Conservation (phyloP, 2,797 vertebrate species). For the Sylvilagus floridanus region DNA sequence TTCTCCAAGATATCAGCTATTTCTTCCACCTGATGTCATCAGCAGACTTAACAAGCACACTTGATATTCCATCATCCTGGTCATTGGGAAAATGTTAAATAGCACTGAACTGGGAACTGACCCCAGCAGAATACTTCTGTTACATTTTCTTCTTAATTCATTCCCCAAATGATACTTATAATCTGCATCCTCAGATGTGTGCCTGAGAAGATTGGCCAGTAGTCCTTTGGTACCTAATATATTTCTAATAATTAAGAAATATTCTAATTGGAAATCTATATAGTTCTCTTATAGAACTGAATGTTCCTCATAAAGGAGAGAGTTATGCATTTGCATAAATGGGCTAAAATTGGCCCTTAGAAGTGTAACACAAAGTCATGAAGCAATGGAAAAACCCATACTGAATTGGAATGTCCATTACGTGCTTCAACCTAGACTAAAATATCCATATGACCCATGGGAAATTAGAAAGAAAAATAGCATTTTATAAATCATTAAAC, state of each 20-base stretch:
- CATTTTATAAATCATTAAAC: constrained; percentile 82
- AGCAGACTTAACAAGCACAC: constrained; percentile 78
- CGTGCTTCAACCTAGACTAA: constrained; percentile 76
- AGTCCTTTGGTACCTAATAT: constrained; percentile 54
- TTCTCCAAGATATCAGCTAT: constrained; percentile 56
- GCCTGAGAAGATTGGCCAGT: constrained; percentile 62
- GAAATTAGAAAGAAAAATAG: constrained; percentile 84
- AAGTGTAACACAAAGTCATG: constrained; percentile 69
- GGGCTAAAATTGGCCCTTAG: constrained; percentile 81
- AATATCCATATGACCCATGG: constrained; percentile 69
- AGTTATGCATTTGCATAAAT: constrained; percentile 77
- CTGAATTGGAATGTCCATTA: constrained; percentile 58
- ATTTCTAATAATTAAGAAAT: constrained; percentile 85
- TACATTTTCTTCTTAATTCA: constrained; percentile 77
- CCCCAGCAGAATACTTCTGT: constrained; percentile 69
- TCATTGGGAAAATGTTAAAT: constrained; percentile 72
- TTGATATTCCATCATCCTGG: constrained; percentile 64
- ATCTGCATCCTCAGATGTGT: constrained; percentile 81
- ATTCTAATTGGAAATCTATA: constrained; percentile 83
- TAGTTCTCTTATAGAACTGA: constrained; percentile 51
- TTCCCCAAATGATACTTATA: constrained; percentile 80
- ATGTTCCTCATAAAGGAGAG: constrained; percentile 70
- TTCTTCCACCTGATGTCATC: constrained; percentile 68
- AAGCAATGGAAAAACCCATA: constrained; percentile 74
- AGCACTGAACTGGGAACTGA: constrained; percentile 72